phyloP scores from a whole-genome alignment of 64 coral and sea anemone species.

The Montipora sp. region DNA sequence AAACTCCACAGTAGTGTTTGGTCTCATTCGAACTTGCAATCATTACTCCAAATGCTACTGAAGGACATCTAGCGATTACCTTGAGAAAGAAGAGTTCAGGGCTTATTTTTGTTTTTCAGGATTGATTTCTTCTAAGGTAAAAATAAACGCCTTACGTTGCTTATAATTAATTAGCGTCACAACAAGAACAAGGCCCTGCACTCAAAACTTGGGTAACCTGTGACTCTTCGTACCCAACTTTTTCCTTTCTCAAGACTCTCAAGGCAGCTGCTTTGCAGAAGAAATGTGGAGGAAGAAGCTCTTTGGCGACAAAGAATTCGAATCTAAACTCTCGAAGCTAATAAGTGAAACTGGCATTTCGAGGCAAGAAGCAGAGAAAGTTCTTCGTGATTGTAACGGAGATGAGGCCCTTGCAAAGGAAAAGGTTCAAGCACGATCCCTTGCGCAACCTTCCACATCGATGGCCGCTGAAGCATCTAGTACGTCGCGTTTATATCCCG shows the following conservation, averaged over 20 bases:
- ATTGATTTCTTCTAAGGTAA: too few relatives aligned
- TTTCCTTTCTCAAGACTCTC: not conserved
- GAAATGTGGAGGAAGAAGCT: slow-evolving; percentile 51
- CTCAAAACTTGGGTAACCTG: too few relatives aligned
- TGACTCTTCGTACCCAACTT: not conserved
- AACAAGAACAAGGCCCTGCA: too few relatives aligned
- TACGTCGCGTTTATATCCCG: slow-evolving; percentile 30
- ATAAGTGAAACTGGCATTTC: slow-evolving; percentile 66
- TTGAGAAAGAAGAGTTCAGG: too few relatives aligned
- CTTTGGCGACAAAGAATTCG: slow-evolving; percentile 32
- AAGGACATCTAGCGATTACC: too few relatives aligned
- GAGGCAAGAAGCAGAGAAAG: slow-evolving; percentile 67
- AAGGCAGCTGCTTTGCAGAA: slow-evolving; percentile 1
- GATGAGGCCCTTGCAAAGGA: slow-evolving; percentile 53
- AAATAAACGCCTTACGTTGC: too few relatives aligned
- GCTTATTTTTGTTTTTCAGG: too few relatives aligned
- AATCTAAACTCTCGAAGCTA: slow-evolving; percentile 45
- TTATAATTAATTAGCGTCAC: too few relatives aligned
- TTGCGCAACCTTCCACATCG: not conserved
- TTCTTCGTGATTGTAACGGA: slow-evolving; percentile 66
- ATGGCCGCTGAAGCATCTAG: not conserved
- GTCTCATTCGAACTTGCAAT: too few relatives aligned
- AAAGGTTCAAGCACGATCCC: slow-evolving; percentile 28
- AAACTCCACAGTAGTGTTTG: too few relatives aligned
- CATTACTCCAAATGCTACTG: too few relatives aligned